Evolutionary conservation across 2,888 invertebrate species (phyloP), one percentile per base, ranked within the genome.

Genomic region (Leptinotarsa tumamoca): DNA sequence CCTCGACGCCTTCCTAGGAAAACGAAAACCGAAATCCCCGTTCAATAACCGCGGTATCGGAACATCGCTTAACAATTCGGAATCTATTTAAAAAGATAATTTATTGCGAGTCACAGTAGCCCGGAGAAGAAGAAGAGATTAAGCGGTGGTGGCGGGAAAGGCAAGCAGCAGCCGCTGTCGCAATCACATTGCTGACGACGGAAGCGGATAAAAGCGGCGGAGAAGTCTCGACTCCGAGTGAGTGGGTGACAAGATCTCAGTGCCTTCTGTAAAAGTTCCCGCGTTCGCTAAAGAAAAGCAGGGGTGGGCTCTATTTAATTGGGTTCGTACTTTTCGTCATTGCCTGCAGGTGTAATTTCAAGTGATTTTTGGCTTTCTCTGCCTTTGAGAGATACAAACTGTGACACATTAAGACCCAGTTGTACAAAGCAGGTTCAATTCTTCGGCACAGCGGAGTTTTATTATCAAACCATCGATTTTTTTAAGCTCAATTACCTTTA

Each of bases 201-300:
- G 82, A 78, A 80, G 81, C 82, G 80, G 82, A 81, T 80, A 80
- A 56, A 69, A 69, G 69, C 69, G 76, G 81, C 75, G 71, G 73
- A 72, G 67, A 73, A 72, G 68, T 23, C 68, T 27, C 51, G 54
- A 23, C 56, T 70, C 80, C 83, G 84, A 82, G 75, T 50, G 71
- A 68, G 84, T 83, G 84, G 84, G 84, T 84, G 85, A 85, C 85
- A 84, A 85, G 84, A 84, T 85, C 83, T 85, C 84, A 84, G 85
- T 83, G 74, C 43, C 10, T 43, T 43, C 43, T 43, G 43, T 10
- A 43, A 63, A 63, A 43, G 63, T 33, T 63, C 63, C 63, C 63
- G 63, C 63, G 43, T 43, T 33, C 4, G 33, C 63, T 63, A n/a
- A 63, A 58, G 23, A 23, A 21, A 7, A 13, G n/a, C 63, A 63